Evolutionary conservation across 2,888 invertebrate species (phyloP).

Genomic region (Caenorhabditis drosophilae): DNA sequence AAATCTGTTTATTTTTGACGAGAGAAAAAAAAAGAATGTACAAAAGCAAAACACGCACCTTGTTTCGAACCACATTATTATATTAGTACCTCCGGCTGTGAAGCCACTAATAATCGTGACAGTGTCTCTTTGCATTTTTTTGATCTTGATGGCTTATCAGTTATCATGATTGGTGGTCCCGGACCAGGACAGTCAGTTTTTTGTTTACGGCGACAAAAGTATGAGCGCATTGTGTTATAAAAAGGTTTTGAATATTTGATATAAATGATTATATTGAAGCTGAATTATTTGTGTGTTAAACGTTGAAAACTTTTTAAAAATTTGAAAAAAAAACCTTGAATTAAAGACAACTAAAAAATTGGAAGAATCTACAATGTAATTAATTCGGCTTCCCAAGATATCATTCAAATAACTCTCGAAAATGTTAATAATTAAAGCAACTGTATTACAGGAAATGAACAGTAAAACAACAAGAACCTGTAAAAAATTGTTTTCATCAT

Average conservation of each 20-base stretch:
- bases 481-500: constrained; percentile 31
- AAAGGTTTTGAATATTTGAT: constrained; percentile 64
- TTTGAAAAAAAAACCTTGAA: constrained; percentile 27
- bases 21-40: too few relatives aligned
- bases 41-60: constrained; percentile 27
- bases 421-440: constrained; percentile 66
- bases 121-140: constrained; percentile 47
- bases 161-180: constrained; percentile 41
- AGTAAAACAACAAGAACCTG: constrained; percentile 67
- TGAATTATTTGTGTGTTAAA: constrained; percentile 13
- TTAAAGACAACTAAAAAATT: constrained; percentile 69
- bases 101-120: constrained; percentile 43
- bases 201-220: constrained; percentile 46
- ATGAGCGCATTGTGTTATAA: constrained; percentile 54
- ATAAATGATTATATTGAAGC: constrained; percentile 68
- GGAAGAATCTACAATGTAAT: constrained; percentile 67
- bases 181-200: constrained; percentile 31
- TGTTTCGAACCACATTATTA: constrained; percentile 23
- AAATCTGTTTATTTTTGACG: too few relatives aligned
- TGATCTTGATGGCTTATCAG: constrained; percentile 35
- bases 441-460: constrained; percentile 67
- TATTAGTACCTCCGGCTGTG: constrained; percentile 52
- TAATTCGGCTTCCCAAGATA: constrained; percentile 54
- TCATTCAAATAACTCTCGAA: constrained; percentile 58
- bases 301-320: neutral